Conservation (phyloP, 2,113 vertebrate genomes). For the Gambusia affinis region DNA sequence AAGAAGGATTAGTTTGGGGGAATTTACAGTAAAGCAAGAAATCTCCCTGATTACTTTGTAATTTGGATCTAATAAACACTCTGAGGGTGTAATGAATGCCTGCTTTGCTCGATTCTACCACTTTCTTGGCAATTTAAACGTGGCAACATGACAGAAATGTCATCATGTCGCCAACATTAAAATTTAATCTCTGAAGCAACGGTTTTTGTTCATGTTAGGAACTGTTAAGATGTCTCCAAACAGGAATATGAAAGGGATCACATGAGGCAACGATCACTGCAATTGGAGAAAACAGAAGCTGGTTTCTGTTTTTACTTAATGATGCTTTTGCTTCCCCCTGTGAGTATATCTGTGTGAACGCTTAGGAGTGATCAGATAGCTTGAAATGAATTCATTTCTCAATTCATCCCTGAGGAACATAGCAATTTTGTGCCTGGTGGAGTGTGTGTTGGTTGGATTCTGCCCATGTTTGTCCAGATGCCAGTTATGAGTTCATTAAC, state of each 20-base stretch:
- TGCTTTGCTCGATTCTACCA: conserved; percentile 28
- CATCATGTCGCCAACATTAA: conserved; percentile 33
- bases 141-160: not conserved
- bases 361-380: conserved; percentile 31
- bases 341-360: not conserved
- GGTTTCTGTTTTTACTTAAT: conserved; percentile 39
- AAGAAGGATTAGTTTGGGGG: conserved; percentile 10
- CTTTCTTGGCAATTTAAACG: conserved; percentile 40
- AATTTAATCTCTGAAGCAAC: conserved; percentile 40
- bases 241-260: conserved; percentile 47
- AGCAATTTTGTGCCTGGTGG: conserved; percentile 55
- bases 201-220: conserved; percentile 47
- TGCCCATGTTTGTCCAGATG: conserved; percentile 57
- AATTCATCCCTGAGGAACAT: conserved; percentile 55
- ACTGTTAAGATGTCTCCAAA: conserved; percentile 20
- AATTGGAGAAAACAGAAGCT: conserved; percentile 33
- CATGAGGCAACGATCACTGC: conserved; percentile 48
- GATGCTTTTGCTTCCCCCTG: conserved; percentile 11
- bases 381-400: conserved; percentile 68
- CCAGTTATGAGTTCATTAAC: conserved; percentile 70
- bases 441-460: conserved; percentile 48
- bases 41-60: conserved; percentile 50
- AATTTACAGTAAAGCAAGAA: conserved; percentile 48
- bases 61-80: conserved; percentile 53
- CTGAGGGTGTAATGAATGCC: conserved; percentile 45